Percentiles rank a stretch among this genome's conserved stretches.
Evolutionary conservation across 1,140 invertebrate species (phyloP).

Genomic region (Rhopalosiphum maidis): DNA sequence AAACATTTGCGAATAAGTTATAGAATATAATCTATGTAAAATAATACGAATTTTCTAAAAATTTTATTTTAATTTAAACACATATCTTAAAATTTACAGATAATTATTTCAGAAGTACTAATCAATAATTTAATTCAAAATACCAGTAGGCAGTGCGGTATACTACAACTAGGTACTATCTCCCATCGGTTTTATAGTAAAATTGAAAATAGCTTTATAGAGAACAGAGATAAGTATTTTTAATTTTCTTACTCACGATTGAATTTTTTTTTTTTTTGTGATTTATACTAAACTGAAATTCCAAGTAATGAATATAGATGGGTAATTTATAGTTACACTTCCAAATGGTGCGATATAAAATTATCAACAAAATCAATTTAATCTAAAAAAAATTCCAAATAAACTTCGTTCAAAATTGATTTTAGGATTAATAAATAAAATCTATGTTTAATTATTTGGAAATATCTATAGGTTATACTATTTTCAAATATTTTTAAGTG

Average conservation of each 20-base stretch:
- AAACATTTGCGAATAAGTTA: background rate
- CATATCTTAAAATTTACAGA: background rate
- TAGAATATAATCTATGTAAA: background rate
- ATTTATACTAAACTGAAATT: background rate
- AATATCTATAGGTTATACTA: background rate
- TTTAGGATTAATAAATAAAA: background rate
- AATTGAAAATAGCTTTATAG: background rate
- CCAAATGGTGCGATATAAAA: background rate
- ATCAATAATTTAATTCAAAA: background rate
- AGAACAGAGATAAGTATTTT: background rate
- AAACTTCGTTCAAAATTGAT: background rate
- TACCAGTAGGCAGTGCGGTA: too few relatives aligned
- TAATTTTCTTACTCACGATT: background rate
- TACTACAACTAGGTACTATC: too few relatives aligned
- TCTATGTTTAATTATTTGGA: background rate
- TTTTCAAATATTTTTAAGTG: background rate
- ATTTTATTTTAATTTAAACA: background rate
- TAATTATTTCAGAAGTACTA: background rate
- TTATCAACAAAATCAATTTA: background rate
- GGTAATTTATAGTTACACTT: background rate
- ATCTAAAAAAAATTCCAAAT: background rate
- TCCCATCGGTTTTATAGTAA: background rate
- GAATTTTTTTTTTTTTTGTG: background rate
- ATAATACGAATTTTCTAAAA: background rate
- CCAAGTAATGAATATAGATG: background rate